Percentiles rank a stretch among this genome's conserved stretches.
Evolutionary conservation across 2,888 invertebrate genomes (phyloP).

Genomic region (Scotopteryx bipunctaria): DNA sequence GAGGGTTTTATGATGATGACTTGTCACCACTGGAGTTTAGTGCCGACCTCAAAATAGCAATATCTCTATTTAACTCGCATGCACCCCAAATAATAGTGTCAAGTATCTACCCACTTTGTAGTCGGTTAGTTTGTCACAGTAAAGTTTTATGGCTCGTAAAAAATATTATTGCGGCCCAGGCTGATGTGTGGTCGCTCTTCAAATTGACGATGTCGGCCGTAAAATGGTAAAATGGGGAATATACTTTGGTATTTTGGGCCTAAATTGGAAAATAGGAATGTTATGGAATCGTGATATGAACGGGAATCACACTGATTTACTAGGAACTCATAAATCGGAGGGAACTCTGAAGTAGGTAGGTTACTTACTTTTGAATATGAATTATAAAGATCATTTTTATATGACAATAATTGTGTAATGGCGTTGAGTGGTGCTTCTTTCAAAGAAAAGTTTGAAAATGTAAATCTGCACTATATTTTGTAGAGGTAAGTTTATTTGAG

Average conservation of each 20-base stretch:
- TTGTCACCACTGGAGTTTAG: conserved; percentile 15
- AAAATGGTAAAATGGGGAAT: conserved; percentile 14
- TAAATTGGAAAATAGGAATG: conserved; percentile 20
- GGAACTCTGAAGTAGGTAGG: neutral
- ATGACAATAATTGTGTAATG: too few species aligned
- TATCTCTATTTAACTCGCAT: conserved; percentile 19
- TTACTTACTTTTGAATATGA: neutral
- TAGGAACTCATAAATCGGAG: neutral
- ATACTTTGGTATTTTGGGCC: conserved; percentile 6
- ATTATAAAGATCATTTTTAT: too few species aligned
- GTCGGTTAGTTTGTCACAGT: conserved; percentile 32
- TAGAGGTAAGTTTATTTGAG: too few species aligned
- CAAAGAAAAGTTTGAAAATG: too few species aligned
- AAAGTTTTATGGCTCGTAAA: conserved; percentile 38
- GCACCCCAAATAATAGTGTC: conserved; percentile 29
- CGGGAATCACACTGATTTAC: conserved; percentile 3
- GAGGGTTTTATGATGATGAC: conserved; percentile 12
- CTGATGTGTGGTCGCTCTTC: conserved; percentile 24
- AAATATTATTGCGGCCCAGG: conserved; percentile 15
- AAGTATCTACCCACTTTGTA: conserved; percentile 33
- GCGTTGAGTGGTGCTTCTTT: too few species aligned
- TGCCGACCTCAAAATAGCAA: conserved; percentile 13
- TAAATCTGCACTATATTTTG: too few species aligned
- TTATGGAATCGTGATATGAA: conserved; percentile 20
- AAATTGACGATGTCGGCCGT: conserved; percentile 12